These are phyloP conservation scores for Allolobophora icterica DNA, from an alignment of 2,888 invertebrate genomes.

Conservation along the genomic window DNA sequence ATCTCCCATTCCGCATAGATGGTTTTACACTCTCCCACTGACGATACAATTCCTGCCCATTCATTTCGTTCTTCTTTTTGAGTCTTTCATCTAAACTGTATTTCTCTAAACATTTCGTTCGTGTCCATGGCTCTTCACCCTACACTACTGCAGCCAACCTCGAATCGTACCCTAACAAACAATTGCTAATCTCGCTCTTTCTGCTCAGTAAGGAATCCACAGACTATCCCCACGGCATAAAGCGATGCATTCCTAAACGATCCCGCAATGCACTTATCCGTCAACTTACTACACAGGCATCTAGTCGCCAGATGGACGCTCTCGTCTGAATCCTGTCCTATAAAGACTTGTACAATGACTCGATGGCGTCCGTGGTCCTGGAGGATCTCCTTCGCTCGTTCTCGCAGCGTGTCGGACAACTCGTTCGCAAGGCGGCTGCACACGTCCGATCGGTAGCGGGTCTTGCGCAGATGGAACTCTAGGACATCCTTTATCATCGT, in stretches of 20 bases:
- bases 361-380: conserved; percentile 44
- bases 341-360: conserved; percentile 47
- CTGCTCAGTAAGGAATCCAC: conserved; percentile 47
- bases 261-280: conserved; percentile 49
- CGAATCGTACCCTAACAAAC: background rate
- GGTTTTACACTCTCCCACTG: too few species aligned
- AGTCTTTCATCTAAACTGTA: too few species aligned
- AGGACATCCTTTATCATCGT: conserved; percentile 45
- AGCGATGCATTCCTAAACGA: conserved; percentile 47
- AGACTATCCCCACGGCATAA: conserved; percentile 48
- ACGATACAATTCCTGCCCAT: too few species aligned
- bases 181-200: background rate
- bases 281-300: conserved; percentile 48
- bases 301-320: conserved; percentile 49
- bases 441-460: conserved; percentile 45
- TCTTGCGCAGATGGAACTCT: conserved; percentile 42
- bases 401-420: conserved; percentile 46
- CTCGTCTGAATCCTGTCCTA: conserved; percentile 50
- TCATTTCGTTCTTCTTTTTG: too few species aligned
- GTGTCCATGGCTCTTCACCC: too few species aligned
- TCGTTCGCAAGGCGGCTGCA: conserved; percentile 46
- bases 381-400: conserved; percentile 47
- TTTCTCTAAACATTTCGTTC: too few species aligned
- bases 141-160: background rate
- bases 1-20: too few species aligned